Percentiles rank a stretch among this genome's conserved stretches.
phyloP scores from a whole-genome alignment of 2,113 vertebrate genomes.

The Gorsachius goisagi region DNA sequence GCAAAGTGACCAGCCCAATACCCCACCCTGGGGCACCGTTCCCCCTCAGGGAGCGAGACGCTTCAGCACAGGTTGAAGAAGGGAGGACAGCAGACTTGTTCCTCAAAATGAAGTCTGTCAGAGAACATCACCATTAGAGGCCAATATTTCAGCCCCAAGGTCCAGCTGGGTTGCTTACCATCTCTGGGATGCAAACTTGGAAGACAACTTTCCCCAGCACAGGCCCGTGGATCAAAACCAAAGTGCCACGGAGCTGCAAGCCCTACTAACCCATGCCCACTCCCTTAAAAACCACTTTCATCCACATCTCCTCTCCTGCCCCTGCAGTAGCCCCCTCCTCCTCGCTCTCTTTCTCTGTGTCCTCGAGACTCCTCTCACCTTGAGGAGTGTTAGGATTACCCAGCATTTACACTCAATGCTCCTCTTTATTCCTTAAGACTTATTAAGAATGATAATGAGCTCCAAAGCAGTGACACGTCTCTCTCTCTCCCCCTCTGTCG shows the following conservation, averaged over 20 bases:
- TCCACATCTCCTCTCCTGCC: background rate
- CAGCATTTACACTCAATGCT: conserved; percentile 98
- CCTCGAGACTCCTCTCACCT: conserved; percentile 96
- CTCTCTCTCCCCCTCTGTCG: conserved; percentile 79
- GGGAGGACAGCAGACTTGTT: background rate
- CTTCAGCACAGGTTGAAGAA: accelerated
- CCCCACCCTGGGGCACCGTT: background rate
- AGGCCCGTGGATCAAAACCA: background rate
- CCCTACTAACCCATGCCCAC: background rate
- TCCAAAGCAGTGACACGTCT: conserved; percentile 90
- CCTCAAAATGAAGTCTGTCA: accelerated
- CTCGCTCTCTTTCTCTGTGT: conserved; percentile 77
- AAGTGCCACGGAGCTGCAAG: accelerated
- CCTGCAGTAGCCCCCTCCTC: conserved; percentile 27
- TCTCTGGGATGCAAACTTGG: background rate
- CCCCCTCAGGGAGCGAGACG: accelerated
- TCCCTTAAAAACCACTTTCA: background rate
- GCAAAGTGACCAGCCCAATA: accelerated
- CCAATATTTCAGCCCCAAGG: background rate
- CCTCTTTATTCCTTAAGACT: conserved; percentile 99
- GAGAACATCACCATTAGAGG: background rate
- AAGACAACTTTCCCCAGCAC: background rate
- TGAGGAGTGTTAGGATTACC: conserved; percentile 98
- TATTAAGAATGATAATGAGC: conserved; percentile 99
- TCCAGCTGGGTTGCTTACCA: background rate